Percentiles rank a stretch among this genome's conserved stretches.
These are phyloP conservation scores for Melanotaenia trifasciata DNA, from an alignment of 2,797 vertebrate species.

Conservation along the genomic window DNA sequence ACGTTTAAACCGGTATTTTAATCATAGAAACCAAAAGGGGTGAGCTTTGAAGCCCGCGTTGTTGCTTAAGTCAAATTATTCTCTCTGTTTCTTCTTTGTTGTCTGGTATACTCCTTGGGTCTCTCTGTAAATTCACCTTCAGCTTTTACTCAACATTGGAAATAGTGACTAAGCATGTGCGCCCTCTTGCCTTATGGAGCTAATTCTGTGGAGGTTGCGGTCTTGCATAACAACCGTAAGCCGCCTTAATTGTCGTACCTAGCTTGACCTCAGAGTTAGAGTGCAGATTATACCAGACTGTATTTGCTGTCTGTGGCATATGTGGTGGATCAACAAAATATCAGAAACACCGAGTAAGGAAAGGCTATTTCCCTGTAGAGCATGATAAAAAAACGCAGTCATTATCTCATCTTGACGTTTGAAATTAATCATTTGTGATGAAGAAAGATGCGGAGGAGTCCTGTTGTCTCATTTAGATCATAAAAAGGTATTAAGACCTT, in stretches of 20 bases:
- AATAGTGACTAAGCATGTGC: conserved; percentile 5
- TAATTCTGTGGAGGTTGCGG: conserved; percentile 43
- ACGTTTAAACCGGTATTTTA: not conserved
- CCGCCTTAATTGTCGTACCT: conserved; percentile 52
- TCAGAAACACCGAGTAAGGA: not conserved
- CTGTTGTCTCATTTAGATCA: not conserved
- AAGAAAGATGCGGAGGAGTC: not conserved
- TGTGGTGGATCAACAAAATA: not conserved
- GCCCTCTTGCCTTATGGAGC: not conserved
- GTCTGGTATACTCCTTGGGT: not conserved
- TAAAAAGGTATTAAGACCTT: not conserved
- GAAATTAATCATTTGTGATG: not conserved
- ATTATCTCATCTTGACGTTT: not conserved
- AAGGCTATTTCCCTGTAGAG: not conserved
- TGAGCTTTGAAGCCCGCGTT: not conserved
- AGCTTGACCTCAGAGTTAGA: conserved; percentile 51
- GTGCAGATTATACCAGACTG: conserved; percentile 51
- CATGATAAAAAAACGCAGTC: not conserved
- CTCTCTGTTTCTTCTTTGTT: not conserved
- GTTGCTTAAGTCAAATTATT: not conserved
- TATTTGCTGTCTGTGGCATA: conserved; percentile 13
- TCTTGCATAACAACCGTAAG: conserved; percentile 67
- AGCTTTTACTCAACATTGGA: not conserved
- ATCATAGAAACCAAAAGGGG: not conserved
- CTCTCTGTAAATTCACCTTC: not conserved